Conservation (phyloP, 2,888 invertebrate genomes). For the Perithous albicinctus region DNA sequence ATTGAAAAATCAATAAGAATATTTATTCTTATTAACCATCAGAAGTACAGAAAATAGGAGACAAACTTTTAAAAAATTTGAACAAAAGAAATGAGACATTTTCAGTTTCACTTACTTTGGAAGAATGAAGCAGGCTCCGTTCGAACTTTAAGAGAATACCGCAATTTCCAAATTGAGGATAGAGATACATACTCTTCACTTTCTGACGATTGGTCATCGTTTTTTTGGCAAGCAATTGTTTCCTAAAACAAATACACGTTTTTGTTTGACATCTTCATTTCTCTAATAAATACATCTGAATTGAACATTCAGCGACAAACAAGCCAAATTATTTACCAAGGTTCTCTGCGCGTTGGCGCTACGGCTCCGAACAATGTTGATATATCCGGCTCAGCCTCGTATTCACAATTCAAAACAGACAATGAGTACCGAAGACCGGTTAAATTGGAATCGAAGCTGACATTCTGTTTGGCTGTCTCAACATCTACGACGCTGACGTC, state of each 20-base stretch:
- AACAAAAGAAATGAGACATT: neutral
- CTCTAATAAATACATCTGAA: too few relatives aligned
- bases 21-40: too few relatives aligned
- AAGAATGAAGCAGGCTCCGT: conserved; percentile 75
- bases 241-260: conserved; percentile 54
- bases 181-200: conserved; percentile 69
- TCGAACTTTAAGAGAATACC: conserved; percentile 74
- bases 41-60: neutral
- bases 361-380: neutral
- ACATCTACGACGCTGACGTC: conserved; percentile 78
- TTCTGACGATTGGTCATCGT: conserved; percentile 70
- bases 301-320: too few relatives aligned
- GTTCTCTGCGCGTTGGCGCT: too few relatives aligned
- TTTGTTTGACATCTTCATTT: too few relatives aligned
- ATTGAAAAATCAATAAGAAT: too few relatives aligned
- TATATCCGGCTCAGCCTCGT: neutral
- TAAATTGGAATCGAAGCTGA: neutral
- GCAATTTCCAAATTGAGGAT: conserved; percentile 76
- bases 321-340: too few relatives aligned
- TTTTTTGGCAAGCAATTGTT: conserved; percentile 31
- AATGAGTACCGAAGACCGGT: neutral
- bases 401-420: neutral
- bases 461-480: neutral
- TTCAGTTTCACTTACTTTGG: conserved; percentile 78
- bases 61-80: neutral